phyloP scores from a whole-genome alignment of 2,113 vertebrate species.

The Nesoenas mayeri region DNA sequence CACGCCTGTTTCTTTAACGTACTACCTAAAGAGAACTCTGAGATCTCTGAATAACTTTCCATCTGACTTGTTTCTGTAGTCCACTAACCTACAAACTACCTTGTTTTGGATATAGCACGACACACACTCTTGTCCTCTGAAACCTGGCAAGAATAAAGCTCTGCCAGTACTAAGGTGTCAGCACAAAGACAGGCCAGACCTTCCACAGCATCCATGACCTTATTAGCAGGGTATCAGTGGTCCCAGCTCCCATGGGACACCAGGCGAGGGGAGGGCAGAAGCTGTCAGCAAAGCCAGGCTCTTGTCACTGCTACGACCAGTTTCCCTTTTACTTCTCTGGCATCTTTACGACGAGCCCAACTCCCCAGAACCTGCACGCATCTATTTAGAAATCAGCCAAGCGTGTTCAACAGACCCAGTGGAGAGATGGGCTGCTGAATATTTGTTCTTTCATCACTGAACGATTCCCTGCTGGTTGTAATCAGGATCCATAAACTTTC shows the following conservation, averaged over 20 bases:
- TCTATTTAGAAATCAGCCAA: slow-evolving; percentile 66
- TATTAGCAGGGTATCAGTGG: background rate
- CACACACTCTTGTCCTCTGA: slow-evolving; percentile 65
- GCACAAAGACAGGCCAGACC: slow-evolving; percentile 19
- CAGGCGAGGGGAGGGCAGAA: background rate
- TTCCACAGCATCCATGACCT: background rate
- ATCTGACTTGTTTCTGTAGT: slow-evolving; percentile 33
- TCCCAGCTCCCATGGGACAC: background rate
- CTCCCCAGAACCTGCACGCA: slow-evolving; percentile 57
- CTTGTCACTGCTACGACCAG: too few relatives aligned
- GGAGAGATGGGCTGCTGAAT: slow-evolving; percentile 70
- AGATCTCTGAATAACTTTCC: too few relatives aligned
- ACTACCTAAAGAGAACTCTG: too few relatives aligned
- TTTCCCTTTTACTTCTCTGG: background rate
- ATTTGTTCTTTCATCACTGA: slow-evolving; percentile 70
- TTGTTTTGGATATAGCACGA: slow-evolving; percentile 60
- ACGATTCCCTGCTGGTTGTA: slow-evolving; percentile 75
- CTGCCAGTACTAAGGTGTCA: slow-evolving; percentile 55
- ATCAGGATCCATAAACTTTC: slow-evolving; percentile 74
- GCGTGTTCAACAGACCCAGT: slow-evolving; percentile 68
- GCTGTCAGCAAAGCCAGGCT: background rate
- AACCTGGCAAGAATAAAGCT: slow-evolving; percentile 59
- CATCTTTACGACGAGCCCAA: slow-evolving; percentile 42
- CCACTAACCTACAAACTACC: slow-evolving; percentile 63
- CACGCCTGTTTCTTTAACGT: too few relatives aligned